phyloP scores from a whole-genome alignment of 2,797 vertebrate genomes.

The Poliocrania exsul region DNA sequence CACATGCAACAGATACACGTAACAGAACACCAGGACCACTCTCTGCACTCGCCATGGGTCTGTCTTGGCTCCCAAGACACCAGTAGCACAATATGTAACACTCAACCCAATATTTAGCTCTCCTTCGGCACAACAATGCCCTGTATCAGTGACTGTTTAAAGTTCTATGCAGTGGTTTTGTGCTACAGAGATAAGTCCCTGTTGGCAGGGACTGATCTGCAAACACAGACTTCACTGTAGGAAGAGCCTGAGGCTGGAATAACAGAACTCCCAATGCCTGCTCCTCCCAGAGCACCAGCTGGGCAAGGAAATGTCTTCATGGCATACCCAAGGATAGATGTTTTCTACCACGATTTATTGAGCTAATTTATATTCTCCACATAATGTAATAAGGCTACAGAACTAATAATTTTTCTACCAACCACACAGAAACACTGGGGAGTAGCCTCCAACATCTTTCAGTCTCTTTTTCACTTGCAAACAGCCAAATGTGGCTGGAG shows the following conservation, averaged over 20 bases:
- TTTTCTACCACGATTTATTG: neutral
- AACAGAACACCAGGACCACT: neutral
- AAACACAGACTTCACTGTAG: neutral
- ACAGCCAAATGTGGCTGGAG: neutral
- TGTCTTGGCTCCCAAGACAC: neutral
- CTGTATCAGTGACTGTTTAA: neutral
- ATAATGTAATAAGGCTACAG: neutral
- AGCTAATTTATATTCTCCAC: neutral
- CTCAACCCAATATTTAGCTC: neutral
- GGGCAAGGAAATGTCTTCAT: neutral
- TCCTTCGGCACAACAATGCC: neutral
- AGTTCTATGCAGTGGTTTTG: neutral
- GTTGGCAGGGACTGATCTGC: neutral
- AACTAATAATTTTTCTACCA: neutral
- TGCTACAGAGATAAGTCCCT: neutral
- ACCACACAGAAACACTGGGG: neutral
- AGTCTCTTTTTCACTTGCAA: neutral
- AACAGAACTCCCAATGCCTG: neutral
- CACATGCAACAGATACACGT: accelerated
- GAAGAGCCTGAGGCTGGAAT: neutral
- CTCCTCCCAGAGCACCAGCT: neutral
- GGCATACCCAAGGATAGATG: neutral
- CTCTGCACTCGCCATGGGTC: accelerated
- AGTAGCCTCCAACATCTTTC: conserved; percentile 8
- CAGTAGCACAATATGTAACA: neutral